Conservation (phyloP, 2,888 invertebrate genomes). For the Mactromeris polynyma region DNA sequence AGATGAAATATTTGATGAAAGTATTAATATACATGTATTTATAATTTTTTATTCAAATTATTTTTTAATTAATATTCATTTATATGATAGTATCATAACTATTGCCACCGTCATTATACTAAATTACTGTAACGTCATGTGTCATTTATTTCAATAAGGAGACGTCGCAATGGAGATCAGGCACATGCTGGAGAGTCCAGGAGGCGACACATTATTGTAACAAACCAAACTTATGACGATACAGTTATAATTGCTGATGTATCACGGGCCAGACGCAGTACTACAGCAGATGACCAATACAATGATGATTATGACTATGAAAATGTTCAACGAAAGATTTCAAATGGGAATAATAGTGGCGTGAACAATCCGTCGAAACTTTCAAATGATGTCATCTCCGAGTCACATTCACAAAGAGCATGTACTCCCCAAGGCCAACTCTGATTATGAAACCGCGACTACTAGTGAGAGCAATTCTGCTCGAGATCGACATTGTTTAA, state of each 20-base stretch:
- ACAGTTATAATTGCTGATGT: not conserved
- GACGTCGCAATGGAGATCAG: not conserved
- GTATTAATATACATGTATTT: not conserved
- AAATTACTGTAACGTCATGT: too few species aligned
- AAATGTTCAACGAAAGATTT: not conserved
- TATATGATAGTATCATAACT: too few species aligned
- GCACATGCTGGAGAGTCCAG: not conserved
- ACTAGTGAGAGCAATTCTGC: too few species aligned
- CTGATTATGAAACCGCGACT: slow-evolving; percentile 2
- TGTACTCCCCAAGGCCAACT: not conserved
- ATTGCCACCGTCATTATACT: too few species aligned
- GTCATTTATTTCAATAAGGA: not conserved
- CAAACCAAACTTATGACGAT: not conserved
- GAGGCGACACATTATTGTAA: not conserved
- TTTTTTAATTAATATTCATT: not conserved
- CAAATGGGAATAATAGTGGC: not conserved
- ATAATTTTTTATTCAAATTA: not conserved
- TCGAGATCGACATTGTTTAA: too few species aligned
- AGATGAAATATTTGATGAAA: not conserved
- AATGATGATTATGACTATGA: not conserved
- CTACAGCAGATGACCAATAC: not conserved
- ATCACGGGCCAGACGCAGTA: not conserved
- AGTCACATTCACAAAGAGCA: not conserved
- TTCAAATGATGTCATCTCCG: not conserved
- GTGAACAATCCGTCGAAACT: not conserved